These are phyloP conservation scores for Nasonia longicornis DNA, from an alignment of 1,140 invertebrate genomes.

Conservation along the genomic window DNA sequence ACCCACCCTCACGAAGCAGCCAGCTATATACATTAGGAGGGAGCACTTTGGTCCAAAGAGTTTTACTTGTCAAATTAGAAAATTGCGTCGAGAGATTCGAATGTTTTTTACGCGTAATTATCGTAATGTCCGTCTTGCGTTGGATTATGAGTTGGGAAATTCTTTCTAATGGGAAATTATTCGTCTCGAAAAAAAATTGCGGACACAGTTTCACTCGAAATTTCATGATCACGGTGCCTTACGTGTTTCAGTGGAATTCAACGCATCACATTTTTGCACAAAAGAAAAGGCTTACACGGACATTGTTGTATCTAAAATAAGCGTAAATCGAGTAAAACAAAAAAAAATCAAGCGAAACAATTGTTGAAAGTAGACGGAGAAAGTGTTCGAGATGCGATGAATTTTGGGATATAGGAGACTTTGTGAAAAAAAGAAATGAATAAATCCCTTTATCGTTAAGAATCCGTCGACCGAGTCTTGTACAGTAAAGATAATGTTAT, in stretches of 20 bases:
- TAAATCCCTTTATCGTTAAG: conserved; percentile 42
- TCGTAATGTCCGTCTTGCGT: background rate
- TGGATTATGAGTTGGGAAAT: background rate
- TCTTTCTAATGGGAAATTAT: background rate
- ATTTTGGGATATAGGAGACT: conserved; percentile 19
- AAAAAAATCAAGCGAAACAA: conserved; percentile 9
- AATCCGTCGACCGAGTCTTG: conserved; percentile 49
- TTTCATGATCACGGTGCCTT: conserved; percentile 48
- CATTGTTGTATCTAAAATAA: conserved; percentile 19
- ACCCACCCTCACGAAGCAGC: background rate
- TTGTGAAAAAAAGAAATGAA: conserved; percentile 9
- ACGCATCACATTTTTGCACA: background rate
- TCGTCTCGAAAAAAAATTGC: background rate
- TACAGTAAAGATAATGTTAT: conserved; percentile 44
- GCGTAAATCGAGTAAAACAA: background rate
- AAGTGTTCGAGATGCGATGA: conserved; percentile 29
- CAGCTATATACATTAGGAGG: background rate
- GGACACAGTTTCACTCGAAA: conserved; percentile 24
- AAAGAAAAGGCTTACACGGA: conserved; percentile 4
- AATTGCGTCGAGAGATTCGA: background rate
- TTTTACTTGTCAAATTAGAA: conserved; percentile 27
- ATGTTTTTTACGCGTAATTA: background rate
- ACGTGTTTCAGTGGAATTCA: conserved; percentile 44
- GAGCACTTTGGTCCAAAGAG: conserved; percentile 28
- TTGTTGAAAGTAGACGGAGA: conserved; percentile 38